phyloP scores from a whole-genome alignment of 2,888 invertebrate genomes.

The Panorpa germanica region DNA sequence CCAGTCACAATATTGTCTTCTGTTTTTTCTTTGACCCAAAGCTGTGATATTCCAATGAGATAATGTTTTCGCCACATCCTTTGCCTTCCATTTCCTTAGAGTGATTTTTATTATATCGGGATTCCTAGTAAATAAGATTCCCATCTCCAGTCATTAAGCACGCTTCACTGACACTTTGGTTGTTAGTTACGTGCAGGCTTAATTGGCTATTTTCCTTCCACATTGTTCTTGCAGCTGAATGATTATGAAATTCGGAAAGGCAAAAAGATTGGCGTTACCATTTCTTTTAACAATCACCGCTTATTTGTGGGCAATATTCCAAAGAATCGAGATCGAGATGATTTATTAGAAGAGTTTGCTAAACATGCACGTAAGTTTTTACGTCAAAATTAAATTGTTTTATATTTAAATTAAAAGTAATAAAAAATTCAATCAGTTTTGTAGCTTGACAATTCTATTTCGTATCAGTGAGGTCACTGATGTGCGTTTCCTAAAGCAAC shows the following conservation, averaged over 20 bases:
- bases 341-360: slow-evolving; percentile 97
- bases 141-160: slow-evolving; percentile 26
- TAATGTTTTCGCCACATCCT: no score
- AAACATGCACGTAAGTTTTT: slow-evolving; percentile 93
- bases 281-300: slow-evolving; percentile 99
- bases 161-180: slow-evolving; percentile 22
- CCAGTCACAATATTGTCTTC: no score
- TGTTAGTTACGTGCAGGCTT: slow-evolving; percentile 23
- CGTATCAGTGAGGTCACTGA: no score
- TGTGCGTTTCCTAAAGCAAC: no score
- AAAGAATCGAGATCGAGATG: slow-evolving; percentile 98
- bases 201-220: slow-evolving; percentile 56
- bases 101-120: no score
- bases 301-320: slow-evolving; percentile 99
- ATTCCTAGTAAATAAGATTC: no score
- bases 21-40: no score
- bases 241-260: slow-evolving; percentile 99
- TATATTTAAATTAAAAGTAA: no score
- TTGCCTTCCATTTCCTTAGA: no score
- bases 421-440: slow-evolving; percentile 18
- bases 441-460: slow-evolving; percentile 25
- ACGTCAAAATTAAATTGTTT: slow-evolving; percentile 8
- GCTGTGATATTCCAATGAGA: no score
- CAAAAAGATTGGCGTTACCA: slow-evolving; percentile 98
- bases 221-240: slow-evolving; percentile 95